Evolutionary conservation across 2,797 vertebrate genomes (phyloP).

Genomic region (Sphenopsis melanotis): DNA sequence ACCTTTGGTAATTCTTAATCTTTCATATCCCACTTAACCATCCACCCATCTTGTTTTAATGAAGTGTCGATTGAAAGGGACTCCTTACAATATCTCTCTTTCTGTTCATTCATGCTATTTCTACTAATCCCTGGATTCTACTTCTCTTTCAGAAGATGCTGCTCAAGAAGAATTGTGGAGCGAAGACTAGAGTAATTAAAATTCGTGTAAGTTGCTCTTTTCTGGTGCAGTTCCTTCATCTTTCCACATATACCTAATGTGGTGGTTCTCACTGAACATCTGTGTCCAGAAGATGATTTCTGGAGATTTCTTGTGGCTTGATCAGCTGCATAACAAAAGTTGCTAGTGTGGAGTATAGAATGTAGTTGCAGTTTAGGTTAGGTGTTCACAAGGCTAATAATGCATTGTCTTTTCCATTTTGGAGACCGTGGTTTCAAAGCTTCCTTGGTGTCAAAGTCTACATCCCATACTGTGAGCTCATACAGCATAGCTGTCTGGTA

Average conservation of each 20-base stretch:
- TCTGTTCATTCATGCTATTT: neutral
- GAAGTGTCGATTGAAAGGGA: neutral
- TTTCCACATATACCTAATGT: neutral
- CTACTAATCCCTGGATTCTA: constrained; percentile 70
- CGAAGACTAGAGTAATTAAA: constrained; percentile 87
- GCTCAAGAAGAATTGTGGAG: constrained; percentile 87
- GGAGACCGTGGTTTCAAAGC: neutral
- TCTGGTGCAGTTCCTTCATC: neutral
- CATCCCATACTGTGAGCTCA: neutral
- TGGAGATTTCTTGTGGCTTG: neutral
- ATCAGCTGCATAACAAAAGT: neutral
- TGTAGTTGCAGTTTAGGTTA: neutral
- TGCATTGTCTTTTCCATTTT: neutral
- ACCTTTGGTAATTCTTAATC: neutral
- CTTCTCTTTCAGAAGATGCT: constrained; percentile 88
- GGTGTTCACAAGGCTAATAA: neutral
- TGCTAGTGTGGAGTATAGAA: neutral
- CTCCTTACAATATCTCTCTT: neutral
- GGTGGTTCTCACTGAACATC: neutral
- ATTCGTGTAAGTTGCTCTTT: constrained; percentile 82
- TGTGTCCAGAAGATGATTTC: neutral
- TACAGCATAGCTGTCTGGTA: neutral
- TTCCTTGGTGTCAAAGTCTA: neutral
- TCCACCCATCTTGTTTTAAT: neutral
- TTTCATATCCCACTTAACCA: neutral